Base-by-base conservation (phyloP, 2,888 invertebrate genomes). In the Drosophila eohydei region DNA sequence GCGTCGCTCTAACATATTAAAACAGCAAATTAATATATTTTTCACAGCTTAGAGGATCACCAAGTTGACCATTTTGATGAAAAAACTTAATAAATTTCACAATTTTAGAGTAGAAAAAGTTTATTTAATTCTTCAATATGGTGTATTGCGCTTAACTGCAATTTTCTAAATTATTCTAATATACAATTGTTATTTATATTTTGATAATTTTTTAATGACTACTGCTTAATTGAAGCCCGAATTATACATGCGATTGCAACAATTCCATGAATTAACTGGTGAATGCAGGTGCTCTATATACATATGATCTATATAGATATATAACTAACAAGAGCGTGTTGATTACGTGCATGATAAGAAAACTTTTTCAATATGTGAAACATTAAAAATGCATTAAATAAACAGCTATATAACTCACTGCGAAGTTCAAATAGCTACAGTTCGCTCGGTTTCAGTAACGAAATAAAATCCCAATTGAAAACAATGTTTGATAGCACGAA, bases 321-420 rank as follows among this genome's bases (percentile, higher is more conserved):
- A 44, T 44, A 12, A 6, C 1, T 41, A 16, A 26, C 16, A 14
- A 16, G 2, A 28, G 44, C 46, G 43, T 68, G 41, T 41, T 36
- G 34, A 68, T 68, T 7, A 9, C 7, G n/a, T 40, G 30, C 28
- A 26, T 21, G 54, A 61, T 60, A 38, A n/a, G 5, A 32, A 21
- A 16, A 30, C 7, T 51, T 16, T 36, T 52, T 14, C 2, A 12
- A n/a, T 30, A 32, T 32, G n/a, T 9, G 7, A 14, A 9, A n/a
- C 34, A 26, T 26, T n/a, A 44, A 14, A 44, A 44, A n/a, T 28
- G 2, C 2, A 46, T 28, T 38, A 5, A 26, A 3, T 26, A 0
- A 38, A 2, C 46, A 30, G 9, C 28, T 48, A 58, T 58, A 58
- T 9, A 58, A 30, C 26, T 34, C 9, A 7, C 11, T 1, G 6